Base-by-base conservation (phyloP, 2,888 invertebrate genomes). In the Polydrusus tereticollis region DNA sequence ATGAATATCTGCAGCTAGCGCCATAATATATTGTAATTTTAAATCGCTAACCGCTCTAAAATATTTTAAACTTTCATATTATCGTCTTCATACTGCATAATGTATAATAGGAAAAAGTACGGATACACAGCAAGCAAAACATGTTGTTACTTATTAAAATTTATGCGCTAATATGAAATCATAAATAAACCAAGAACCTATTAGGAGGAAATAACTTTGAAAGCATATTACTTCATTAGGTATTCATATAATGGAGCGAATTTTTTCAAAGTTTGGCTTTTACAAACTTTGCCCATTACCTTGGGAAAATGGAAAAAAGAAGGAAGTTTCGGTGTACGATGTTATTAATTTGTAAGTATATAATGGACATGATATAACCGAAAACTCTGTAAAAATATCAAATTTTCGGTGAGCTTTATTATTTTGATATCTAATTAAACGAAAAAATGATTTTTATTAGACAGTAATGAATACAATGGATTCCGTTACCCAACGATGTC, bases 121-220 rank as follows among this genome's bases (percentile, higher is more conserved):
- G 18, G 59, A 68, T 60, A 60, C 60, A 68, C 60, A 23, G 26
- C 10, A 26, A 20, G 52, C 20, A 20, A 68, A 52, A 60, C 26
- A 52, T 60, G 60, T 18, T 41, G 26, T 41, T 38, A 23, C 63
- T 63, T 63, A 69, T 69, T 69, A 63, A 63, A 69, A 70, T 70
- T 70, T 70, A 70, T 58, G 18, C 50, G 8, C 38, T 59, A 70
- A 70, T 70, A 70, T 60, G 59, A 41, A 65, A 64, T 65, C 59
- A 65, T 70, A 70, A 70, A 70, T 70, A 70, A 70, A 63, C 26
- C 69, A 69, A 57, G 36, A 62, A 45, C 45, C 60, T 69, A 69
- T 69, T 69, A 69, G 72, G 62, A 57, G 67, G 57, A 72, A 67
- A 72, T 72, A 59, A 72, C 67, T 72, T 72, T 41, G 43, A 45